Base-by-base conservation (phyloP, 1,140 invertebrate species). In the Zaprionus nigranus region DNA sequence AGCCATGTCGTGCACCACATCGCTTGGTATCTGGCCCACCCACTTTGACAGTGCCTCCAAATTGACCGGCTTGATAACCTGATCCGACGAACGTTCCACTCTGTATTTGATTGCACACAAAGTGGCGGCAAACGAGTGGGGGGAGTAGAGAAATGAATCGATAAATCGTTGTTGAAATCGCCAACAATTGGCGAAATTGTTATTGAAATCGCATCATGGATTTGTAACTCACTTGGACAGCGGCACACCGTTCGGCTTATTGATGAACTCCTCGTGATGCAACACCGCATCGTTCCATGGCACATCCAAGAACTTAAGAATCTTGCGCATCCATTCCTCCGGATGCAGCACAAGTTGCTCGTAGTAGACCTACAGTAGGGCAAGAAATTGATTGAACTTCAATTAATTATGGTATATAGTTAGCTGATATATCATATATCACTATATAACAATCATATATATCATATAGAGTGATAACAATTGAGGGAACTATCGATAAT, bases 51-150 rank as follows among this genome's bases (percentile, higher is more conserved):
- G 93, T 9, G 99, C 99, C 93, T 99, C 98, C 69, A 98, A 93
- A 94, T 99, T 99, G 13, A 99, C 96, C 6, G 99, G 98, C 93
- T 99, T 99, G 91, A 99, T 98, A 60, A 99, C 98, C 95, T 99
- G 99, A 94, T 99, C 99, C 72, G 98, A 99, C 15, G 98, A 99
- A 65, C 98, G 95, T 93, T 99, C 99, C 81, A 98, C 97, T 93
- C 98, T 99, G 65, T 34, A 4, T 36, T 15, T 40, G 6, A 22
- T 51, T 51, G 9, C 22, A 24, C 20, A 51, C 20, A 20, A 11
- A 24, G 22, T n/a, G n/a, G 46, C 2, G n/a, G n/a, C n/a, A n/a
- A n/a, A n/a, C n/a, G n/a, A n/a, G n/a, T n/a, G n/a, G n/a, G n/a
- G n/a, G n/a, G n/a, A n/a, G 17, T 15, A 7, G 40, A 43, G 15